These are phyloP conservation scores for Dufourea novaeangliae DNA, from an alignment of 1,140 invertebrate species.

Conservation along the genomic window DNA sequence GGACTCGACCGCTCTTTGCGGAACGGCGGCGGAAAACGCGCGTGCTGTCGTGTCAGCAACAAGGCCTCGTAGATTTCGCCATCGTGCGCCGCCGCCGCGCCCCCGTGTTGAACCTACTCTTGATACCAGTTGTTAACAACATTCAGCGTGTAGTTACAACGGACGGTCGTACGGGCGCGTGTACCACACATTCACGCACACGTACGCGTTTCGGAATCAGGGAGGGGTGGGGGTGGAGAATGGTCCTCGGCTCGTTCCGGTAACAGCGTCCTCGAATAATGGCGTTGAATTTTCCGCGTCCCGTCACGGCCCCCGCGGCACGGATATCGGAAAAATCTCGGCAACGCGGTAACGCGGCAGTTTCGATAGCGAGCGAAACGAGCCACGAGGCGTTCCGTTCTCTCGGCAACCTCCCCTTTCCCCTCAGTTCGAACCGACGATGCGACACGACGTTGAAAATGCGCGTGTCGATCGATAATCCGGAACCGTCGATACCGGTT, in stretches of 20 bases:
- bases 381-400: conserved; percentile 34
- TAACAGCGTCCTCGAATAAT: conserved; percentile 50
- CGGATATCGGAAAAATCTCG: conserved; percentile 56
- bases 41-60: conserved; percentile 49
- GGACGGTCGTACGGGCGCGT: background rate
- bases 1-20: conserved; percentile 19
- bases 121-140: conserved; percentile 65
- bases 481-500: conserved; percentile 49
- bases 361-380: conserved; percentile 54
- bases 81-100: too few relatives aligned
- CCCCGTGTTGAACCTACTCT: conserved; percentile 59
- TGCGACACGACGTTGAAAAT: conserved; percentile 44
- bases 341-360: conserved; percentile 43
- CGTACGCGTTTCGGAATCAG: background rate
- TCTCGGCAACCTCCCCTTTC: background rate
- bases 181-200: background rate
- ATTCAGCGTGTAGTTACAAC: conserved; percentile 31
- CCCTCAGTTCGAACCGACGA: background rate
- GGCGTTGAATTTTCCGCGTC: conserved; percentile 51
- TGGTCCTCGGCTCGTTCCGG: conserved; percentile 18
- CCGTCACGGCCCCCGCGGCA: conserved; percentile 26
- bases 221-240: background rate
- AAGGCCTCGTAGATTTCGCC: conserved; percentile 56
- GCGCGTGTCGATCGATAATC: conserved; percentile 60
- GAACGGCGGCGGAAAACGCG: background rate